phyloP scores from a whole-genome alignment of 2,113 vertebrate genomes.

The Boulengeromyrus knoepffleri region DNA sequence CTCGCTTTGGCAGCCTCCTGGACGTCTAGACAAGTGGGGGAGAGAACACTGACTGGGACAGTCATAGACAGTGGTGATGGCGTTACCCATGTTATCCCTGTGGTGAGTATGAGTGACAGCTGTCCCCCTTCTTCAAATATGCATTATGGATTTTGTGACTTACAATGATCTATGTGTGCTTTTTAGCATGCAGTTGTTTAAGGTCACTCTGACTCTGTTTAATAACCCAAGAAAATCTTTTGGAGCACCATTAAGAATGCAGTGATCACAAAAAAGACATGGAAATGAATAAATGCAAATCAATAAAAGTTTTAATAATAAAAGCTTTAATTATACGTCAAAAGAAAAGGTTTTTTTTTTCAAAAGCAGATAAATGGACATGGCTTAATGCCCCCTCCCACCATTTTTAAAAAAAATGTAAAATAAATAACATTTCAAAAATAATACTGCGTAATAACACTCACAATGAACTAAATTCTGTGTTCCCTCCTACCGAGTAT shows the following conservation, averaged over 20 bases:
- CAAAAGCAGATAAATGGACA: neutral
- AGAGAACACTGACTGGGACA: conserved; percentile 88
- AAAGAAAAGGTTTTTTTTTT: neutral
- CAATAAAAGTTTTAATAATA: neutral
- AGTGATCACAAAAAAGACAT: neutral
- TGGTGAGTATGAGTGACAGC: conserved; percentile 69
- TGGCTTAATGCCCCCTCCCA: neutral
- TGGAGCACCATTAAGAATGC: neutral
- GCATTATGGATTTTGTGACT: neutral
- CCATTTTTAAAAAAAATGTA: neutral
- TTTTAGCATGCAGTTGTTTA: neutral
- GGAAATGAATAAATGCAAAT: neutral
- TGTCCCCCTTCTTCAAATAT: neutral
- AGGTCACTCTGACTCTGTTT: neutral
- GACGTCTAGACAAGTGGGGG: conserved; percentile 95
- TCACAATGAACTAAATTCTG: neutral
- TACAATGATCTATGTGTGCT: neutral
- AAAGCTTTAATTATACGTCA: neutral
- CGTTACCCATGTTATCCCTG: conserved; percentile 95
- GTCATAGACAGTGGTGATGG: conserved; percentile 99
- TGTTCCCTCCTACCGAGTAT: neutral
- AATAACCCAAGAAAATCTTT: neutral
- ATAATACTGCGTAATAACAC: neutral
- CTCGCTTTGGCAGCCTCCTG: conserved; percentile 94
- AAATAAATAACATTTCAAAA: neutral